Evolutionary conservation across 2,113 vertebrate genomes (phyloP).

Genomic region (Felis catus): F.catus_Fca126_mat1.0 CM031416.1:36330001-36330500

Average conservation of each 20-base stretch:
- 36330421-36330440: constrained; percentile 23
- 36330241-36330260: neutral
- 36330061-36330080: no score
- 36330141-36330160: no score
- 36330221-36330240: neutral
- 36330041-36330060: no score
- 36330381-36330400: neutral
- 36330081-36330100: no score
- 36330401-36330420: constrained; percentile 28
- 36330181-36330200: no score
- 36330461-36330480: constrained; percentile 5
- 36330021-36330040: no score
- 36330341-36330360: constrained; percentile 18
- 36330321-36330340: neutral
- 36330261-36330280: neutral
- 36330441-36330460: constrained; percentile 26
- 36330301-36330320: neutral
- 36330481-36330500: constrained; percentile 17
- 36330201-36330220: no score
- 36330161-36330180: no score
- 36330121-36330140: no score
- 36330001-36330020: no score
- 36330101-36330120: no score
- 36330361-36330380: neutral
- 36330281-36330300: neutral